Conservation (phyloP, 2,113 vertebrate species). For the Larimichthys crocea region DNA sequence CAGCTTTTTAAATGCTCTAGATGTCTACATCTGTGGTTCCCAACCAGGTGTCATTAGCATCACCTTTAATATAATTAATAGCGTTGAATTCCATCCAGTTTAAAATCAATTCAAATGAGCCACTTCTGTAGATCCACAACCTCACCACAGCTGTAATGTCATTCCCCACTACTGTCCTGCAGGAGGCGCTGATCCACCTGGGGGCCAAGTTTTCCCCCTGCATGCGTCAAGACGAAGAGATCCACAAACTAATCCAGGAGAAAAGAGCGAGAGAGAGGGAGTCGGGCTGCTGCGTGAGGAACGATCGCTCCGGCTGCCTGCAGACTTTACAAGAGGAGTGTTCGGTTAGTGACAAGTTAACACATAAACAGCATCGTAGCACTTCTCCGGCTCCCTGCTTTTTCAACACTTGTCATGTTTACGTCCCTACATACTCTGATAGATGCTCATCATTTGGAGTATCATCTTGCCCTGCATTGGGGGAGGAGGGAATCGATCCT, state of each 20-base stretch:
- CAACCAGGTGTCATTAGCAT: neutral
- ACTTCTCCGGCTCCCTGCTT: no score
- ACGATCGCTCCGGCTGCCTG: slow-evolving; percentile 95
- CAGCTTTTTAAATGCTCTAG: no score
- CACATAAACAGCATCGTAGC: no score
- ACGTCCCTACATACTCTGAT: no score
- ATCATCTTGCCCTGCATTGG: no score
- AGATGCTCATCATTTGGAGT: no score
- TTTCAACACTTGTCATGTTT: no score
- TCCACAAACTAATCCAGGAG: slow-evolving; percentile 89
- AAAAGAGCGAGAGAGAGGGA: slow-evolving; percentile 88
- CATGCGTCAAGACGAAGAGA: slow-evolving; percentile 96
- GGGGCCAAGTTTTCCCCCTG: slow-evolving; percentile 98
- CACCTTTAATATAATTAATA: no score
- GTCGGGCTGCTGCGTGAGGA: slow-evolving; percentile 96
- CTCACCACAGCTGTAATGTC: neutral
- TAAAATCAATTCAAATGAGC: neutral
- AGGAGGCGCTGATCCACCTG: slow-evolving; percentile 97
- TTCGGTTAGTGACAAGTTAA: slow-evolving; percentile 85
- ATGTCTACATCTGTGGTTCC: neutral
- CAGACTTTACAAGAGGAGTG: slow-evolving; percentile 95
- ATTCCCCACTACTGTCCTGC: neutral
- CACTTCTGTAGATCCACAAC: neutral
- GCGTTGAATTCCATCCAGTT: no score
- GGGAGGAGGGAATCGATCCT: no score